phyloP scores from a whole-genome alignment of 2,113 vertebrate species.

The Eubucco bourcierii region DNA sequence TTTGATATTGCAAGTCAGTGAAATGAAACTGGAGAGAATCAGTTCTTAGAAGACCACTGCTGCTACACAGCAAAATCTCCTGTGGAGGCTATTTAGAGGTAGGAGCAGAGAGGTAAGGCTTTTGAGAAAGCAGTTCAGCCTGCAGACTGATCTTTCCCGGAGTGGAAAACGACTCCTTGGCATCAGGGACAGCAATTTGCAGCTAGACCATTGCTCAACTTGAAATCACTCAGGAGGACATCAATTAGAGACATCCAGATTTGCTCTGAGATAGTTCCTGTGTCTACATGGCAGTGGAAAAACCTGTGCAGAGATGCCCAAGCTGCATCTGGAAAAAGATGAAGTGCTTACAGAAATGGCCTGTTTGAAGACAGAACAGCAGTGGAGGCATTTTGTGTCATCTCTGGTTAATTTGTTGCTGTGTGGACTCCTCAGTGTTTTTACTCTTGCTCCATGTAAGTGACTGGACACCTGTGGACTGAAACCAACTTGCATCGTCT shows the following conservation, averaged over 20 bases:
- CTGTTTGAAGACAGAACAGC: not conserved
- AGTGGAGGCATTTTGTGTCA: not conserved
- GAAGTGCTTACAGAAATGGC: not conserved
- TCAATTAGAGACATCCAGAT: not conserved
- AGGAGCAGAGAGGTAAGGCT: not conserved
- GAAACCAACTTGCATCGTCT: not conserved
- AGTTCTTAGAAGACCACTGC: not conserved
- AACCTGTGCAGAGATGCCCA: not conserved
- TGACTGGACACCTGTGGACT: no score
- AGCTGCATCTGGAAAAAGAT: not conserved
- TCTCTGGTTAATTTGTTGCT: not conserved
- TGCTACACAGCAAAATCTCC: not conserved
- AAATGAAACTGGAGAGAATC: conserved; percentile 5
- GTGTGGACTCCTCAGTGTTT: not conserved
- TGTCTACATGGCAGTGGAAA: not conserved
- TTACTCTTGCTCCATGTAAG: not conserved
- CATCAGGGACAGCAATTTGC: not conserved
- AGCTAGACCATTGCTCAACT: not conserved
- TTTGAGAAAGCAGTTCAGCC: not conserved
- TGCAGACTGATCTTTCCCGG: not conserved
- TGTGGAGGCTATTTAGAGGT: not conserved
- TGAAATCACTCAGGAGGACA: not conserved
- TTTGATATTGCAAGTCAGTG: not conserved
- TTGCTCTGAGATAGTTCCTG: not conserved
- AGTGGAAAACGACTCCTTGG: not conserved